Evolutionary conservation across 2,797 vertebrate genomes (phyloP).

Genomic region (Sebastes trivittatus): DNA sequence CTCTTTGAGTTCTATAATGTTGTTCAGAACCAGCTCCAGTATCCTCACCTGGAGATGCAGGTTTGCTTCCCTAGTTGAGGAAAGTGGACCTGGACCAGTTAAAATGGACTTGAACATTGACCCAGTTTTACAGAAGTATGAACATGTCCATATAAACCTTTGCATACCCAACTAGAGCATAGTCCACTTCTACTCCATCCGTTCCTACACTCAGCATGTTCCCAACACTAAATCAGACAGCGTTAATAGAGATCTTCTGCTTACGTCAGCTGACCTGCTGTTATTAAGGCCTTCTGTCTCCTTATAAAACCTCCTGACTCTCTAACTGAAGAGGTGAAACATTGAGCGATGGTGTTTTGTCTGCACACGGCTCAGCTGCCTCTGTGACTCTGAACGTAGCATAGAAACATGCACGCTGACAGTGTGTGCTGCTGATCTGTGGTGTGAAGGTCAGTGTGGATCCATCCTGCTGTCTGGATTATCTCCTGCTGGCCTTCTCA

Average conservation of each 20-base stretch:
- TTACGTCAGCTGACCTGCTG: too few species aligned
- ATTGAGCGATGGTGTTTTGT: neutral
- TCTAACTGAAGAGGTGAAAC: neutral
- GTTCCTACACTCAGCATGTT: neutral
- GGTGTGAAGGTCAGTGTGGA: constrained; percentile 13
- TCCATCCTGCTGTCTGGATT: neutral
- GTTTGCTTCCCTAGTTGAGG: neutral
- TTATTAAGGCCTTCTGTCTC: neutral
- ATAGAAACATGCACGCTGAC: neutral
- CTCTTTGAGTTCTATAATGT: neutral
- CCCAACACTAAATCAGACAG: neutral
- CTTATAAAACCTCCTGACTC: neutral
- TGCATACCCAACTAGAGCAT: neutral
- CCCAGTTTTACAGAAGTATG: neutral
- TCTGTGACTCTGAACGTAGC: neutral
- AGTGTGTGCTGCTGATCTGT: neutral
- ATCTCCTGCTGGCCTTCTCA: constrained; percentile 9
- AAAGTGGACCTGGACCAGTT: neutral
- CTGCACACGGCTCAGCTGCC: neutral
- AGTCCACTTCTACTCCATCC: neutral
- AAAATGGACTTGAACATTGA: neutral
- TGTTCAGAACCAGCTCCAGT: neutral
- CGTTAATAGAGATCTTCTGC: too few species aligned
- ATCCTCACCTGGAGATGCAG: neutral
- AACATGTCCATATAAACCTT: neutral